Base-by-base conservation (phyloP, 2,888 invertebrate genomes). In the Tachina lurida region DNA sequence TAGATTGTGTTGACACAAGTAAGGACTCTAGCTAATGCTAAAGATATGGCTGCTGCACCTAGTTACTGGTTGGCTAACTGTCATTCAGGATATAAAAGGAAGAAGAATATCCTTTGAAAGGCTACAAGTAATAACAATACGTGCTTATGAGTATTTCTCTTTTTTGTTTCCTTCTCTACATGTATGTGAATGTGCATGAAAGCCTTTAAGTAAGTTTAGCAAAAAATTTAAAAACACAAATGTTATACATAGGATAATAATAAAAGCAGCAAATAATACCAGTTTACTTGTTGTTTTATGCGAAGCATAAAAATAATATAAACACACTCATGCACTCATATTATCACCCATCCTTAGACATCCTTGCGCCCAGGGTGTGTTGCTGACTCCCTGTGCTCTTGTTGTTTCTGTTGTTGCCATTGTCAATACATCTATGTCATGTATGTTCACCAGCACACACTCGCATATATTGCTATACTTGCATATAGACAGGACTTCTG, bases 251-350 rank as follows among this genome's bases (percentile, higher is more conserved):
- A 77, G 43, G 52, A 77, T 76, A 67, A 67, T 58, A 65, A 77
- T 31, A 78, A 77, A 60, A 54, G 54, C 63, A 82, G 31, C 43
- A 67, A 78, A 77, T 74, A 83, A 70, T 68, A 49, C 62, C 73
- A 73, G 73, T 74, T 82, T 78, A 70, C 75, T 84, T 84, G 71
- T 74, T 68, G 65, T 45, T 79, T 79, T 19, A 71, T 73, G 52
- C 49, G 58, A 52, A 73, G 22, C 58, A 82, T 41, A 63, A 49
- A 62, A 62, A 58, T 19, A 49, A 65, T 71, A 47, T 17, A 49
- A 47, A 63, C 19, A 63, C 63, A 75, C 17, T 60, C 41, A 75
- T 58, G 47, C 39, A 41, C 39, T 41, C 9, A 41, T 13, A 56
- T 43, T 58, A 41, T 15, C 17, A 15, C 19, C 54, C 70, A 60